Percentiles rank a stretch among this genome's conserved stretches.
Evolutionary conservation across 2,888 invertebrate genomes (phyloP).

Genomic region (Thereva unica): DNA sequence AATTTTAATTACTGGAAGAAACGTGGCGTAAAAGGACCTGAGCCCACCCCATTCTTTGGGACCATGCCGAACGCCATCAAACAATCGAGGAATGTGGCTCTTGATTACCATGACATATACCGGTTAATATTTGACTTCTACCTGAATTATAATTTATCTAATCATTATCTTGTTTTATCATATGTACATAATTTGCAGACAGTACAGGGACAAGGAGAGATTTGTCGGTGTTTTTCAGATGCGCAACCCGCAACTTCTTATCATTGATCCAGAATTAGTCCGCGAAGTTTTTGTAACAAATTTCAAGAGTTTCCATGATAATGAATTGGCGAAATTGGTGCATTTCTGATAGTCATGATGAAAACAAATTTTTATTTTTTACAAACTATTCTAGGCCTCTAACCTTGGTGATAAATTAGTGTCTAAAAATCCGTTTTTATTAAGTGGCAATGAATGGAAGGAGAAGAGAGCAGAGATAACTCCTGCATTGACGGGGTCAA

Average conservation of each 20-base stretch:
- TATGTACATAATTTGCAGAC: slow-evolving; percentile 35
- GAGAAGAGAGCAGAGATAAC: slow-evolving; percentile 44
- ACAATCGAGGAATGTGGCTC: slow-evolving; percentile 44
- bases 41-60: slow-evolving; percentile 49
- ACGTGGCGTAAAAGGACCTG: slow-evolving; percentile 49
- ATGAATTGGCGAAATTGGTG: slow-evolving; percentile 41
- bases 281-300: slow-evolving; percentile 46
- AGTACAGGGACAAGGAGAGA: slow-evolving; percentile 39
- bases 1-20: slow-evolving; percentile 50
- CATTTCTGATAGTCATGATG: slow-evolving; percentile 1
- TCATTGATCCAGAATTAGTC: slow-evolving; percentile 50
- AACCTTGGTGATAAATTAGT: slow-evolving; percentile 45
- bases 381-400: slow-evolving; percentile 4
- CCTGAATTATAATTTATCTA: background rate
- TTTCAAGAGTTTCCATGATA: slow-evolving; percentile 45
- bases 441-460: slow-evolving; percentile 49
- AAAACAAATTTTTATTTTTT: background rate
- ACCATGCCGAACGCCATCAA: slow-evolving; percentile 44
- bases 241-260: slow-evolving; percentile 48
- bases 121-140: slow-evolving; percentile 43
- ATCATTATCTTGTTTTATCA: background rate
- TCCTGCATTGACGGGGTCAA: slow-evolving; percentile 44
- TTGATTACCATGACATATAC: slow-evolving; percentile 50
- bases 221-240: slow-evolving; percentile 53
- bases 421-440: slow-evolving; percentile 48